Base-by-base conservation (phyloP, 2,113 vertebrate species). In the Excalfactoria chinensis region DNA sequence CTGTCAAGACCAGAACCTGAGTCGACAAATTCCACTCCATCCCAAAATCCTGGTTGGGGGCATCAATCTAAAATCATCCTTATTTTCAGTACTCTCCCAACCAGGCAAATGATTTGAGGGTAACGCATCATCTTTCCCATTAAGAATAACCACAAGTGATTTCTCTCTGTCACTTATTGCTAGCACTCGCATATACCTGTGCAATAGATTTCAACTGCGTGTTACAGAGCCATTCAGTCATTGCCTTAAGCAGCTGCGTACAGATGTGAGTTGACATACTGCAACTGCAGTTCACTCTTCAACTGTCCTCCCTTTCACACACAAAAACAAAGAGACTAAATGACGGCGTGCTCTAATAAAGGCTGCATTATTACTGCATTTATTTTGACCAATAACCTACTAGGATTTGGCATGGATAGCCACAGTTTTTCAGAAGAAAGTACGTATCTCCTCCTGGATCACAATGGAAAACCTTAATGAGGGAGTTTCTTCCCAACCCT, bases 201-300 rank as follows among this genome's bases (percentile, higher is more conserved):
- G 62, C 80, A 80, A 64, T 90, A 60, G 71, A 78, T 86, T 80
- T 81, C 84, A 94, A 95, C 43, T n/a, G 90, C 69, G 82, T 71
- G 86, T 81, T 66, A 86, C 60, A 86, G 90, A 93, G 66, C 48
- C 26, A 48, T 30, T 85, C 63, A 59, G 35, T 32, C 25, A 2
- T 30, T 1, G 32, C 89, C 74, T 48, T 15, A 37, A 83, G 84
- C 81, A 69, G 59, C 13, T 76, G 79, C n/a, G 51, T 77, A 40
- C 79, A 96, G 87, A 84, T 93, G 91, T 80, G 93, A 60, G 10
- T 4, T 70, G 82, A 62, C 84, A n/a, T 22, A 51, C n/a, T 64
- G 56, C 79, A 71, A 19, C 71, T 86, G 59, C 43, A 81, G 22
- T 34, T 76, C 53, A 2, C 78, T 80, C 56, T 12, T 46, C n/a